Percentiles rank a stretch among this genome's conserved stretches.
Evolutionary conservation across 2,113 vertebrate species (phyloP).

Genomic region (Microcebus jonahi): DNA sequence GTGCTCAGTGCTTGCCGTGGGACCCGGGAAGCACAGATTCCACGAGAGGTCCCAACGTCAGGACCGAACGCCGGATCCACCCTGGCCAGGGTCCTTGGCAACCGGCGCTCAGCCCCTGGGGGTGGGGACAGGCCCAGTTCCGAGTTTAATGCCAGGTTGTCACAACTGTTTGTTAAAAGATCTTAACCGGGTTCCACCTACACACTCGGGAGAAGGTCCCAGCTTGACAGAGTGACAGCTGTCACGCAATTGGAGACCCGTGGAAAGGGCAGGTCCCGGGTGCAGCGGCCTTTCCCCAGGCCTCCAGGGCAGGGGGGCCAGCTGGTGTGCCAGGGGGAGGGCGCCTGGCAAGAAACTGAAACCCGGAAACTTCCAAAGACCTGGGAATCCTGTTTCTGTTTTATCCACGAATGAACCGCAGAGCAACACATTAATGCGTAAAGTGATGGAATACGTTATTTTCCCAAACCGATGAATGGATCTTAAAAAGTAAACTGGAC

Average conservation of each 20-base stretch:
- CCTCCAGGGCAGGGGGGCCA: fast-evolving
- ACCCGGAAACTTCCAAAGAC: background rate
- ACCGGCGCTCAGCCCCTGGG: fast-evolving
- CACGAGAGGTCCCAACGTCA: fast-evolving
- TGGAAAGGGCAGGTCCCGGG: fast-evolving
- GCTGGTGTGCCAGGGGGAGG: too few species aligned
- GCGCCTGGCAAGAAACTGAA: fast-evolving
- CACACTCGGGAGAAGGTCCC: fast-evolving
- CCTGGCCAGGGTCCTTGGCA: fast-evolving
- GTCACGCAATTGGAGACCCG: fast-evolving
- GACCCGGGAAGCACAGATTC: too few species aligned
- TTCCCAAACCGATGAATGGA: background rate
- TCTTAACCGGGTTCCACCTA: fast-evolving
- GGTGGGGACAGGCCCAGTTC: fast-evolving
- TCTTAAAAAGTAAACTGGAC: too few species aligned
- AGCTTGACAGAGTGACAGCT: fast-evolving
- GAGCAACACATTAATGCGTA: fast-evolving
- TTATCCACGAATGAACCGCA: fast-evolving
- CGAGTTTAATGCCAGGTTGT: fast-evolving
- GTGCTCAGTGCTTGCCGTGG: fast-evolving
- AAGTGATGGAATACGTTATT: background rate
- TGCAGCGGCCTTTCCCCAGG: background rate
- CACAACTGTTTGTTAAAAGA: background rate
- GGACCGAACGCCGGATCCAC: fast-evolving
- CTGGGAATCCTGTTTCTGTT: background rate